Evolutionary conservation across 2,797 vertebrate species (phyloP).

Genomic region (Nannoperca obscura): DNA sequence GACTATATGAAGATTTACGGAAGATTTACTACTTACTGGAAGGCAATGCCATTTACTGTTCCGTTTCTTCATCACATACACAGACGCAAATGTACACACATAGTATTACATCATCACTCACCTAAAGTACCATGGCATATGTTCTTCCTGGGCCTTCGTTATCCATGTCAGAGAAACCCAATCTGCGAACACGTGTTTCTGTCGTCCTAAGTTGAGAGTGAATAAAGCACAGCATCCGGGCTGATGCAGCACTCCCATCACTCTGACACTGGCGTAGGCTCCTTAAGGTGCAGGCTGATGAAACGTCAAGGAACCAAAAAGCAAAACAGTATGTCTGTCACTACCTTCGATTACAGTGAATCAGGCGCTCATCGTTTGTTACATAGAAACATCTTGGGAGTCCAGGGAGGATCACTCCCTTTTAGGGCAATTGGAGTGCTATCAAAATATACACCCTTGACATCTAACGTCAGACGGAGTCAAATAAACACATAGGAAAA

Average conservation of each 20-base stretch:
- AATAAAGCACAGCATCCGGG: constrained; percentile 38
- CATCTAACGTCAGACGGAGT: constrained; percentile 20
- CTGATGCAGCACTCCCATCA: constrained; percentile 17
- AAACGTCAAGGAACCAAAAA: constrained; percentile 14
- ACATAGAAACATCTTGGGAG: neutral
- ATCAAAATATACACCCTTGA: constrained; percentile 47
- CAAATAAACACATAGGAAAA: constrained; percentile 52
- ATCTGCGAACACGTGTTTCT: constrained; percentile 80
- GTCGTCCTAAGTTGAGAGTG: constrained; percentile 55
- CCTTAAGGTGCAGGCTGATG: constrained; percentile 10
- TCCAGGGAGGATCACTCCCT: constrained; percentile 22
- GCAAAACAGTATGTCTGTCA: constrained; percentile 51
- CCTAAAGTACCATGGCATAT: constrained; percentile 63
- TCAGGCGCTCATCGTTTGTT: constrained; percentile 51
- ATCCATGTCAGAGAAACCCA: constrained; percentile 71
- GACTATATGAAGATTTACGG: constrained; percentile 70
- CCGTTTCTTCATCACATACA: constrained; percentile 44
- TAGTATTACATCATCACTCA: constrained; percentile 62
- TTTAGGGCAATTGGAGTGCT: constrained; percentile 9
- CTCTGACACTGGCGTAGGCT: constrained; percentile 19
- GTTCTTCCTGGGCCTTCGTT: constrained; percentile 58
- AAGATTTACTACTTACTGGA: constrained; percentile 42
- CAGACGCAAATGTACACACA: constrained; percentile 35
- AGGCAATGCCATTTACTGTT: constrained; percentile 42
- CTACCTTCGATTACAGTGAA: neutral